Conservation (phyloP, 2,113 vertebrate species). For the Daboia siamensis region DNA sequence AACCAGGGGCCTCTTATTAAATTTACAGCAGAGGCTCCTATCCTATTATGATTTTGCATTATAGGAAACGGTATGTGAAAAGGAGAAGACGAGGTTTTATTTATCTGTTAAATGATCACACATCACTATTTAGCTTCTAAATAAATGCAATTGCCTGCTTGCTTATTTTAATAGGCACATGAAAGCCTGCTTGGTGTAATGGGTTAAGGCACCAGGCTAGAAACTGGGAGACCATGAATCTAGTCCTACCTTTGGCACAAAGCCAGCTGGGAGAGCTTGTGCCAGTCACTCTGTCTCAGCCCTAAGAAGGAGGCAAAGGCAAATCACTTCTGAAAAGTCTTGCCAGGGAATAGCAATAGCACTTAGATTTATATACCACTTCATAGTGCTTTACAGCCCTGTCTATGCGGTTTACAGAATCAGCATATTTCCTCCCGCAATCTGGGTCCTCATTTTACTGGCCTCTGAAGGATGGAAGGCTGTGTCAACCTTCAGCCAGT, state of each 20-base stretch:
- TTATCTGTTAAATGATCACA: slow-evolving; percentile 6
- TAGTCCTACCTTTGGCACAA: not conserved
- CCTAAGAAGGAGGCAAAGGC: not conserved
- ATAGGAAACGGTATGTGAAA: not conserved
- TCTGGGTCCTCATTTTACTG: not conserved
- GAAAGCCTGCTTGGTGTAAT: not conserved
- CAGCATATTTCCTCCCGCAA: not conserved
- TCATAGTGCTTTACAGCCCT: not conserved
- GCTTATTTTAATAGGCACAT: not conserved
- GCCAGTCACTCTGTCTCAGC: not conserved
- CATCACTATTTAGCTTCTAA: slow-evolving; percentile 11
- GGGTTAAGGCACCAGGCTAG: not conserved
- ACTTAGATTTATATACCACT: not conserved
- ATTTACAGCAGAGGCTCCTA: no score
- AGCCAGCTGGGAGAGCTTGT: not conserved
- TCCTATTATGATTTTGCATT: no score
- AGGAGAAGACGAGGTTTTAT: not conserved
- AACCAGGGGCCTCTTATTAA: no score
- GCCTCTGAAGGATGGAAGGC: not conserved
- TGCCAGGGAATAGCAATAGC: not conserved
- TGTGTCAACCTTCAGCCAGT: not conserved
- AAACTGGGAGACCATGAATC: not conserved
- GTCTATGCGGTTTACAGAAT: not conserved
- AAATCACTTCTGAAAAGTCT: not conserved
- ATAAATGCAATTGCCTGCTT: not conserved